Evolutionary conservation across 1,140 invertebrate genomes (phyloP), one percentile per base, ranked within the genome.

Genomic region (Meteorus sp.): DNA sequence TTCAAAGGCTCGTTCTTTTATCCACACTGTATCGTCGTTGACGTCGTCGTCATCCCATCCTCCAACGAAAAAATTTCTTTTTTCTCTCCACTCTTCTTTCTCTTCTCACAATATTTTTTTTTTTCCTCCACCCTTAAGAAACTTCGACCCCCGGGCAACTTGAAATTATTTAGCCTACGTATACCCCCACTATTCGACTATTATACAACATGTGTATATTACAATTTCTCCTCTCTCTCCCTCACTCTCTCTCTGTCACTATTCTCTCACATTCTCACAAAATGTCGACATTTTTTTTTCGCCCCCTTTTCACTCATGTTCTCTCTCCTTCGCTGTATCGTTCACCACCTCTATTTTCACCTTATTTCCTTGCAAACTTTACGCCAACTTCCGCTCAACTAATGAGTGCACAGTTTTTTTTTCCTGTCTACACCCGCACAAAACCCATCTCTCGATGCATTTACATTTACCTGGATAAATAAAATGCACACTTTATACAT

Each of bases 81-180:
- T 52, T 39, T 35, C 15, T 3, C 31, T 22, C 15, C 15, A 8
- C 31, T 15, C 15, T 27, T 9, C 8, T 9, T 37, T 29, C 31
- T 19, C 29, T 29, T n/a, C 29, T 37, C n/a, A n/a, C n/a, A n/a
- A n/a, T n/a, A n/a, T 22, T 53, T 19, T 53, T 15, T 53, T 31
- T 53, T 22, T 33, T 0, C 35, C 27, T 9, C 37, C 31, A 35
- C 19, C 31, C 37, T 35, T 17, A 39, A 23, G 43, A 59, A 45
- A 11, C 44, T 59, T 52, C 31, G 33, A 43, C 33, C 43, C 52
- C 45, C 17, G 15, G 47, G 35, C 45, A 35, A 54, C 43, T 52
- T 56, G 45, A 63, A 63, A 63, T 63, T 59, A 63, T 63, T 59
- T 59, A 63, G 61, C 39, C 29, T 39, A n/a, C 39, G 45, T 29